Conservation (phyloP, 2,113 vertebrate genomes). For the Plecotus auritus region DNA sequence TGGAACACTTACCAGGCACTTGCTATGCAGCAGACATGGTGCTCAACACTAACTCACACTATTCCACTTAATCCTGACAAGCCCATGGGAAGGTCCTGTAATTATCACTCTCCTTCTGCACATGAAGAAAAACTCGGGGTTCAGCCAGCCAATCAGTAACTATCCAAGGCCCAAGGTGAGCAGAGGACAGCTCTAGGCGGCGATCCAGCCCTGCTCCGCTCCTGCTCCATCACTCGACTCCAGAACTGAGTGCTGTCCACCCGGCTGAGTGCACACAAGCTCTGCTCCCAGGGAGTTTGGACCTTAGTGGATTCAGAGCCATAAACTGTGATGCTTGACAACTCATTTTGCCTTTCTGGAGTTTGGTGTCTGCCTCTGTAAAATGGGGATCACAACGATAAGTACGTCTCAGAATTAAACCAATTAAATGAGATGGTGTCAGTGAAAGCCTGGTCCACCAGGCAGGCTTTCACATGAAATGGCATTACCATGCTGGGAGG, state of each 20-base stretch:
- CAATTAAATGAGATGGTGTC: background rate
- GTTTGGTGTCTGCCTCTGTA: background rate
- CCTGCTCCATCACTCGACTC: background rate
- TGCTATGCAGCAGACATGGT: conserved; percentile 32
- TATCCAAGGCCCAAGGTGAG: background rate
- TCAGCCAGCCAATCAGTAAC: background rate
- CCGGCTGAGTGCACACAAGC: background rate
- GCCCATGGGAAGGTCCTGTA: conserved; percentile 19
- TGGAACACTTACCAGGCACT: conserved; percentile 50
- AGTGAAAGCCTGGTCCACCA: background rate
- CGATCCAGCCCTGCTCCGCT: background rate
- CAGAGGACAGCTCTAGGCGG: background rate
- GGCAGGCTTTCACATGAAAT: background rate
- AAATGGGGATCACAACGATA: background rate
- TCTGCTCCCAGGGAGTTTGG: background rate
- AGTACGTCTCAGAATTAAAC: background rate
- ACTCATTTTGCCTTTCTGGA: conserved; percentile 12
- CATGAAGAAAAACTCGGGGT: conserved; percentile 33
- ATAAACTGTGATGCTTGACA: background rate
- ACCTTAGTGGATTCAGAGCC: background rate
- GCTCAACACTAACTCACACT: conserved; percentile 47
- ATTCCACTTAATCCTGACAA: conserved; percentile 55
- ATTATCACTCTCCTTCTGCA: conserved; percentile 11
- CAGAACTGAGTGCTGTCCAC: background rate
- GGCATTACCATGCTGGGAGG: background rate